Base-by-base conservation (phyloP, 2,113 vertebrate genomes). In the Mionectes macconnelli region DNA sequence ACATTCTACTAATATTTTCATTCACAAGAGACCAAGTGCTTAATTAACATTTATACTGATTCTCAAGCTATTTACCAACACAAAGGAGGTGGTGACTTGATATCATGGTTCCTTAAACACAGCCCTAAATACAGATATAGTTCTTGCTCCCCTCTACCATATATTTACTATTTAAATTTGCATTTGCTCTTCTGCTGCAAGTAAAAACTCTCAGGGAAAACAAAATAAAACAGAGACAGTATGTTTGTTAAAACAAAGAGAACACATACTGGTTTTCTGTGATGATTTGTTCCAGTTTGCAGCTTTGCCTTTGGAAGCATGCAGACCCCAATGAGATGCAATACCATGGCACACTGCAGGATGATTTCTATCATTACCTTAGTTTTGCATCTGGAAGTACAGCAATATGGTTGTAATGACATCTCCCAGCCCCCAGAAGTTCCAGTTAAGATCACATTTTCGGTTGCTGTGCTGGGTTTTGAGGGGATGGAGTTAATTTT, bases 1-100 rank as follows among this genome's bases (percentile, higher is more conserved):
- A 64, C 84, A 16, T 52, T 77, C 79, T 82, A 84, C 90, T 96
- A 92, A 84, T 93, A 93, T 89, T 97, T 97, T 95, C 93, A 96
- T 93, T 96, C 84, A 97, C 60, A 81, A 39, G 77, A 95, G 80
- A 93, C 25, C 56, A 44, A 88, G 67, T 83, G 87, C 64, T 94
- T 96, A 95, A 97, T 96, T 93, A 95, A 77, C 80, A 91, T 94
- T 80, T 95, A 92, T 78, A 97, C 55, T 7, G 0, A 88, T 82
- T 94, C 80, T 87, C 76, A 53, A 96, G 87, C 82, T 96, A 82
- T 93, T 95, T 91, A 94, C 84, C 6, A 4, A 95, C 62, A 96
- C 80, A 94, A 94, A 80, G 89, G 75, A 95, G n/a, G 80, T 23
- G 56, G 59, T 31, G 49, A 87, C 91, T 75, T 83, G 69, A 78